Evolutionary conservation across 2,113 vertebrate species (phyloP), one percentile per base, ranked within the genome.

Genomic region (Australoheros scitulus): DNA sequence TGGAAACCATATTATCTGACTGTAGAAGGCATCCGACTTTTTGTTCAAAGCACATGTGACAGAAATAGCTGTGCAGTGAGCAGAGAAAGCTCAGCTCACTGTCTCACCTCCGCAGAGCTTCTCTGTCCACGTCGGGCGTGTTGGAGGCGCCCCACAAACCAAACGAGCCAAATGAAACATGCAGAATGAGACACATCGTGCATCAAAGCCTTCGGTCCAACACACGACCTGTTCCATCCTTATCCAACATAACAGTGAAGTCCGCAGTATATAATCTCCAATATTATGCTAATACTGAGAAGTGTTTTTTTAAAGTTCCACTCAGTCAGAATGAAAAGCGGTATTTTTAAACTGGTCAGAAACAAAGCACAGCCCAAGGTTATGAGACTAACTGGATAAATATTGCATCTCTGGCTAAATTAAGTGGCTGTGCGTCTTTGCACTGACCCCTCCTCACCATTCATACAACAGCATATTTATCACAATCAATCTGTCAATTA

Each of bases 401-500:
- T 91, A 89, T 91, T 87, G 68, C 79, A 81, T 90, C 89, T 83
- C 77, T 10, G 2, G 43, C 79, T 79, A 87, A 89, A 91, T 79
- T 60, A 82, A 87, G 81, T 29, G 87, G 76, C 78, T 80, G 86
- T 77, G 84, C 82, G 61, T 77, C 80, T 76, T 22, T 85, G 50
- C 58, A 65, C 88, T 36, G 68, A 64, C 72, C 64, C 29, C 70
- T 29, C 75, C 70, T 47, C 83, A 78, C 77, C 79, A 80, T 63
- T 85, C 82, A 85, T 83, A 83, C 55, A 64, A 20, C 76, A 87
- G 72, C 85, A 78, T 72, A 92, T 91, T 88, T 81, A 94, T 93
- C 89, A 93, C 84, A 92, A 93, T 91, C 89, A 91, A 81, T 87
- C 81, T 90, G 85, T 87, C 90, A 91, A 92, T 92, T 92, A 92